Evolutionary conservation across 2,113 vertebrate species (phyloP).

Genomic region (Trematocara zebra): DNA sequence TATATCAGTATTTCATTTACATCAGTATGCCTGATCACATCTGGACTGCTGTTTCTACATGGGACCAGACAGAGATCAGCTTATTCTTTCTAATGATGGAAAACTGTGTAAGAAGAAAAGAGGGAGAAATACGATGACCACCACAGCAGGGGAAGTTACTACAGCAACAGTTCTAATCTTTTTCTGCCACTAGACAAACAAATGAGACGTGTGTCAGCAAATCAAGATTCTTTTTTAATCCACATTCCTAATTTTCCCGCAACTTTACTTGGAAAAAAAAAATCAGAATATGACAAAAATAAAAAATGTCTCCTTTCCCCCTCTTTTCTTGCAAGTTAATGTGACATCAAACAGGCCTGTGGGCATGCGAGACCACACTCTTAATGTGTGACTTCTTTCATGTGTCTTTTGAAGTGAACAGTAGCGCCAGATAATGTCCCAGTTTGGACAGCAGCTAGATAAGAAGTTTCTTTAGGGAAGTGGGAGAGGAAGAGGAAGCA

Average conservation of each 20-base stretch:
- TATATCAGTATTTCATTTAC: conserved; percentile 33
- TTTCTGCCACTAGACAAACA: conserved; percentile 44
- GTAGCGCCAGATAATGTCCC: conserved; percentile 28
- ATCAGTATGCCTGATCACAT: conserved; percentile 22
- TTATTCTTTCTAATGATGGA: conserved; percentile 14
- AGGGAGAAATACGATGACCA: not conserved
- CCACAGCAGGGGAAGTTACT: not conserved
- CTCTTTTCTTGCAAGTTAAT: conserved; percentile 2
- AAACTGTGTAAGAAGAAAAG: not conserved
- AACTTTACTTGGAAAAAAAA: conserved; percentile 27
- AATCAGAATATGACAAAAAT: not conserved
- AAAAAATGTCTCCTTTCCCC: not conserved
- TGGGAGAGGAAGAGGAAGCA: not conserved
- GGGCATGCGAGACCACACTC: conserved; percentile 4
- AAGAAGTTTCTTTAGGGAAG: conserved; percentile 7
- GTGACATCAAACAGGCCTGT: conserved; percentile 36
- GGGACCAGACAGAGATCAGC: not conserved
- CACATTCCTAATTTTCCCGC: not conserved
- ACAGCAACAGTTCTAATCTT: conserved; percentile 30
- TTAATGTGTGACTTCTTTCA: conserved; percentile 10
- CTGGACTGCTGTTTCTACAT: conserved; percentile 19
- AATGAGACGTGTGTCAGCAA: conserved; percentile 34
- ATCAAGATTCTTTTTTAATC: conserved; percentile 64
- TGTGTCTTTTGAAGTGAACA: conserved; percentile 48
- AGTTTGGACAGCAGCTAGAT: conserved; percentile 29